Base-by-base conservation (phyloP, 1,140 invertebrate genomes). In the Asobara japonica region DNA sequence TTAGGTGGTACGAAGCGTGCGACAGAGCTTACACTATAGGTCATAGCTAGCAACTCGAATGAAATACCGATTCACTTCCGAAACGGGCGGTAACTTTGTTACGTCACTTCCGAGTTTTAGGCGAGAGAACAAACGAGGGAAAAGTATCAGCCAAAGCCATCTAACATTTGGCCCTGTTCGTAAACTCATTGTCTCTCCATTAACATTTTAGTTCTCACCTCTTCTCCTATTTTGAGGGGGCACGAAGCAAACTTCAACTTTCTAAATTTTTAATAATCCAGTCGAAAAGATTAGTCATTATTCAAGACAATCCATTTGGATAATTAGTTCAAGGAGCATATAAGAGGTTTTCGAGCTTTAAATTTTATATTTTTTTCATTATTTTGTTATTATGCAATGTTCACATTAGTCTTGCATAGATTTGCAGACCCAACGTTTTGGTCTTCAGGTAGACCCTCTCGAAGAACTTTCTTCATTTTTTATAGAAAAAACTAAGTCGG, bases 61-160 rank as follows among this genome's bases (percentile, higher is more conserved):
- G 74, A 74, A 78, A 75, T 77, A 76, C 77, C 79, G 76, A 77
- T 75, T 76, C 76, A 73, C 79, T 79, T 79, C 75, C 75, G 78
- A 72, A 76, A 73, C 74, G 71, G 70, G 71, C 74, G 74, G 72
- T 78, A 80, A 80, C 78, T 80, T 80, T 72, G 76, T 80, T 80
- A 79, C 78, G 75, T 79, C 78, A 74, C 77, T 80, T 78, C 79
- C 78, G 76, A 79, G 72, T 79, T 78, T 60, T 69, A 68, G 69
- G 60, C 18, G 51, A 56, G 51, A 56, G 51, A 56, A 56, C 20
- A 56, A 56, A 13, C 51, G 51, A 27, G 51, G 20, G 20, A 56
- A 56, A 56, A 27, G 51, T 56, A 56, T 25, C 51, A 27, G 18
- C 51, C 20, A 45, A 18, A 56, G 20, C 22, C 51, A 56, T 56